A percentile compares a stretch with the other conserved stretches of the same genome.
Evolutionary conservation across 2,888 invertebrate species (phyloP).

Genomic region (Phragmatobia fuliginosa): DNA sequence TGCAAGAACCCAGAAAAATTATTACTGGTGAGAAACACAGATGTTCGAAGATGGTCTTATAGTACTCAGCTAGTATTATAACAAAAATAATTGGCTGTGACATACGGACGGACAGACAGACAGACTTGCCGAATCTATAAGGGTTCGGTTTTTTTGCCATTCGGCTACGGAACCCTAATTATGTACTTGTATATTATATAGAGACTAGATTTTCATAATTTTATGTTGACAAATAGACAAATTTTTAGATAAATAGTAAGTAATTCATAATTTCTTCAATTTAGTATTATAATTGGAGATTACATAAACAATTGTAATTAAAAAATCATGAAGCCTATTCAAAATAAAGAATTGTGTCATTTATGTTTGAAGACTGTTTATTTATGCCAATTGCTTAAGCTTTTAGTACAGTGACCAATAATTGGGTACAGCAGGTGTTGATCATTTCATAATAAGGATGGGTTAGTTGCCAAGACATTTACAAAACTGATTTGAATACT

Average conservation of each 20-base stretch:
- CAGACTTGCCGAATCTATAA: too few relatives aligned
- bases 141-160: too few relatives aligned
- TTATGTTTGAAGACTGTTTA: not conserved
- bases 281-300: too few relatives aligned
- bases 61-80: too few relatives aligned
- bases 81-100: too few relatives aligned
- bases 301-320: not conserved
- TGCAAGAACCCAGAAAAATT: too few relatives aligned
- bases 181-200: not conserved
- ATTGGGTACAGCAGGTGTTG: slow-evolving; percentile 15
- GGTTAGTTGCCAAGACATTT: slow-evolving; percentile 38
- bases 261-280: not conserved
- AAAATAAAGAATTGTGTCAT: not conserved
- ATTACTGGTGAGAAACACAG: too few relatives aligned
- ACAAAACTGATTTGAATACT: slow-evolving; percentile 41
- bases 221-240: too few relatives aligned
- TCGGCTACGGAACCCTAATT: too few relatives aligned
- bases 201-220: too few relatives aligned
- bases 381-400: not conserved
- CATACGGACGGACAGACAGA: too few relatives aligned
- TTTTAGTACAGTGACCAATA: slow-evolving; percentile 1
- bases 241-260: not conserved
- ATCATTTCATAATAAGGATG: slow-evolving; percentile 33
- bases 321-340: not conserved
- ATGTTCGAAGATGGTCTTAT: too few relatives aligned